phyloP scores from a whole-genome alignment of 2,113 vertebrate genomes.

The Cervus canadensis region DNA sequence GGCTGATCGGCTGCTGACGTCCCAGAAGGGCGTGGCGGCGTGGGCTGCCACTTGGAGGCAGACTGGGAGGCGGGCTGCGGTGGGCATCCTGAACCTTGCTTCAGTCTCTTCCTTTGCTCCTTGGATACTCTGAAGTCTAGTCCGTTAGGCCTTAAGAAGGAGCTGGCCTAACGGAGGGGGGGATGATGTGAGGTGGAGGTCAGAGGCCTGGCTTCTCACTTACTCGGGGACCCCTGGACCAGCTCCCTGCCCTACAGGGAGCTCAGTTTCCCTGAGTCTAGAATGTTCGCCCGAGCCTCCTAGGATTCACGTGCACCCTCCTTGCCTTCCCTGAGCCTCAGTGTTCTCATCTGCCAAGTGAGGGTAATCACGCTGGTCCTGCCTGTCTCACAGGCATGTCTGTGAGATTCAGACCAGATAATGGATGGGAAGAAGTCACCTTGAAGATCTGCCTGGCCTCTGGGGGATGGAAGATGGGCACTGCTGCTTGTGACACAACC shows the following conservation, averaged over 20 bases:
- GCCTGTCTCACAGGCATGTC: not conserved
- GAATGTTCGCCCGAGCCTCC: not conserved
- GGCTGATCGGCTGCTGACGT: not conserved
- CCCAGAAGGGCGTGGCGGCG: not conserved
- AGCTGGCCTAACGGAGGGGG: not conserved
- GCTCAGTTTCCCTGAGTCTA: not conserved
- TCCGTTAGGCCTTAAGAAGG: not conserved
- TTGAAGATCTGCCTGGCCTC: not conserved
- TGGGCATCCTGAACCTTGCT: not conserved
- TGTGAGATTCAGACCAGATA: not conserved
- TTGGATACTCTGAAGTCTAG: not conserved
- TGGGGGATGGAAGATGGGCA: not conserved
- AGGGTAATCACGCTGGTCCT: not conserved
- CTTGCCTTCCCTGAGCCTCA: not conserved
- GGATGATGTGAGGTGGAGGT: not conserved
- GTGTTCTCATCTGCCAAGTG: not conserved
- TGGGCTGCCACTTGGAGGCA: not conserved
- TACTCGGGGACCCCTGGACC: not conserved
- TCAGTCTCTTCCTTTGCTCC: not conserved
- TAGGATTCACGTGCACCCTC: not conserved
- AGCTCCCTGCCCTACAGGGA: not conserved
- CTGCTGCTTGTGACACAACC: not conserved
- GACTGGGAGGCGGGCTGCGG: not conserved
- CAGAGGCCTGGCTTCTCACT: not conserved
- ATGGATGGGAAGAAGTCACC: not conserved